Conservation (phyloP, 2,113 vertebrate species). For the Gulo gulo region DNA sequence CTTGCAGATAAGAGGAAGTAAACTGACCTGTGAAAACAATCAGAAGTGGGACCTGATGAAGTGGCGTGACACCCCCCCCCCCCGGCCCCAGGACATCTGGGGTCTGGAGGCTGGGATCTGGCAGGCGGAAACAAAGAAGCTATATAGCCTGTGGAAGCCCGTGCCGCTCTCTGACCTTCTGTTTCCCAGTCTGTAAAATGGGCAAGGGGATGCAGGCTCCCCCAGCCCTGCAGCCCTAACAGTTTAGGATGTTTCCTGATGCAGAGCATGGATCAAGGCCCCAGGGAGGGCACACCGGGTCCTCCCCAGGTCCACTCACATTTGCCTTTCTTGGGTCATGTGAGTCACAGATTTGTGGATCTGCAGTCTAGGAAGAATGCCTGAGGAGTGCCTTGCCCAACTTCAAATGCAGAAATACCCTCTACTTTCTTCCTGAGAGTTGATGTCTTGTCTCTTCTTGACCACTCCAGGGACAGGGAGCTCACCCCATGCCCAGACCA, state of each 20-base stretch:
- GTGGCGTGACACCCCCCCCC: background rate
- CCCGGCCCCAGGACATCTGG: fast-evolving
- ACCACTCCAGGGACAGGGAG: fast-evolving
- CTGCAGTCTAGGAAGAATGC: background rate
- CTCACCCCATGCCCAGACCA: background rate
- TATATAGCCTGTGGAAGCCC: fast-evolving
- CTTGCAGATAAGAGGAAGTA: fast-evolving
- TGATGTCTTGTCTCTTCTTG: background rate
- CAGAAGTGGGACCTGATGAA: background rate
- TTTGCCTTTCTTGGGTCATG: background rate
- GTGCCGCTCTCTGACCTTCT: fast-evolving
- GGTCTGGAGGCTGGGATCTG: fast-evolving
- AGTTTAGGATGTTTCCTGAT: background rate
- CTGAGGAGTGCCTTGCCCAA: background rate
- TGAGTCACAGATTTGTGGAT: background rate
- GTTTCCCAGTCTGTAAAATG: background rate
- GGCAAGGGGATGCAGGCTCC: fast-evolving
- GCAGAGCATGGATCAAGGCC: background rate
- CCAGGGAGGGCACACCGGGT: fast-evolving
- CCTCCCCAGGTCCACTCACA: too few relatives aligned
- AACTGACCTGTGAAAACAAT: background rate
- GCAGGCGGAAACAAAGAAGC: fast-evolving
- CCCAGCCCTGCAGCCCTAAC: fast-evolving
- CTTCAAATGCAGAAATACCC: background rate
- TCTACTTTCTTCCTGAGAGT: background rate